Evolutionary conservation across 2,888 invertebrate genomes (phyloP).

Genomic region (Sesia bembeciformis): DNA sequence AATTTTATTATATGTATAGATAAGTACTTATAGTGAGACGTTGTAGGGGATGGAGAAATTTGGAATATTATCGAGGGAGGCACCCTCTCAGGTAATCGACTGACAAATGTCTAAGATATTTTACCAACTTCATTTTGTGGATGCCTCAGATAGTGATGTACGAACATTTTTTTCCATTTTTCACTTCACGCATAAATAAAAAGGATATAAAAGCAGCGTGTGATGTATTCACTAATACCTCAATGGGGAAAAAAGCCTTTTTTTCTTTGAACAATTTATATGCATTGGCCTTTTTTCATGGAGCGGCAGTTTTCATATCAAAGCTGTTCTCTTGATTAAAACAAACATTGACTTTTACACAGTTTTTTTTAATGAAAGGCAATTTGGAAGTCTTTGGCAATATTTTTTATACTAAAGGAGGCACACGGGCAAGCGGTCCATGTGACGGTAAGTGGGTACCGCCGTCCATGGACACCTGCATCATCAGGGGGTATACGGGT

Average conservation of each 20-base stretch:
- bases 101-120: constrained; percentile 71
- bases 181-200: background rate
- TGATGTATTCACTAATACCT: background rate
- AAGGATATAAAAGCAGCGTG: background rate
- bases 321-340: background rate
- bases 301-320: background rate
- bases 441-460: too few species aligned
- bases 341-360: background rate
- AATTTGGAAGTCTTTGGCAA: too few species aligned
- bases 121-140: constrained; percentile 65
- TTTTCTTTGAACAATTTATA: background rate
- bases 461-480: too few species aligned
- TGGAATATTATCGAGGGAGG: constrained; percentile 51
- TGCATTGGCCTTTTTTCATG: background rate
- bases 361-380: background rate
- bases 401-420: too few species aligned
- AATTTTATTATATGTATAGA: too few species aligned
- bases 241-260: background rate
- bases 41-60: constrained; percentile 45
- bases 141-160: constrained; percentile 33
- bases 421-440: too few species aligned
- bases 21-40: constrained; percentile 33
- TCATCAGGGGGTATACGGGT: too few species aligned
- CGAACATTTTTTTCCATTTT: background rate
- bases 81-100: constrained; percentile 66